Evolutionary conservation across 2,888 invertebrate genomes (phyloP).

Genomic region (Trissolcus japonicus): DNA sequence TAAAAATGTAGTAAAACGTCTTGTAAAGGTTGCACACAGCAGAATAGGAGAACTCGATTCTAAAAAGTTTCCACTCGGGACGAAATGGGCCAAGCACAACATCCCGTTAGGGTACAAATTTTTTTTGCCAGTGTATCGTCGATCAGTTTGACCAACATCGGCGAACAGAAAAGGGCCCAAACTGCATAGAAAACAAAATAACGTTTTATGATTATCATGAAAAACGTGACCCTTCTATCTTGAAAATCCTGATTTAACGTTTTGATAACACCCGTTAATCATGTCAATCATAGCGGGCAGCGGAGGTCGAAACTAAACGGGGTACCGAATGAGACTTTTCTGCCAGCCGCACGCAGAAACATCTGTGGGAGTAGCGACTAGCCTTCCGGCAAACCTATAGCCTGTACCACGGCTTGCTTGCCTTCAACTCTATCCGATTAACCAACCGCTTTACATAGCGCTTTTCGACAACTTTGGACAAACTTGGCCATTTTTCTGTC

Average conservation of each 20-base stretch:
- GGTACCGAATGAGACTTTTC: slow-evolving; percentile 53
- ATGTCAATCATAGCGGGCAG: slow-evolving; percentile 53
- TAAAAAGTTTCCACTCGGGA: too few species aligned
- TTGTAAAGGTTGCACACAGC: too few species aligned
- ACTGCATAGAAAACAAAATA: too few species aligned
- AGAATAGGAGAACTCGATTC: too few species aligned
- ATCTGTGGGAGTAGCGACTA: slow-evolving; percentile 55
- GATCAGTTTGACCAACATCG: slow-evolving; percentile 1
- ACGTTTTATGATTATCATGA: slow-evolving; percentile 6
- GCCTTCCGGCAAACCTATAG: slow-evolving; percentile 57
- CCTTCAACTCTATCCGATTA: slow-evolving; percentile 57
- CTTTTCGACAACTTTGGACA: slow-evolving; percentile 24
- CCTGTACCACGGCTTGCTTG: slow-evolving; percentile 50
- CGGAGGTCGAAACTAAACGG: slow-evolving; percentile 52
- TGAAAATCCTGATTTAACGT: slow-evolving; percentile 55
- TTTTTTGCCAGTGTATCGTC: background rate
- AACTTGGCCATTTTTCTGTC: background rate
- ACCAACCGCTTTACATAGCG: slow-evolving; percentile 46
- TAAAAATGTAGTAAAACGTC: too few species aligned
- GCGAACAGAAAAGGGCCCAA: background rate
- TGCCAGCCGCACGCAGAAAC: slow-evolving; percentile 43
- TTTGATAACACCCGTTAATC: slow-evolving; percentile 55
- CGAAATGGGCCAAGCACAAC: too few species aligned
- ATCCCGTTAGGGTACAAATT: too few species aligned
- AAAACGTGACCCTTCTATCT: slow-evolving; percentile 52